A percentile compares a stretch with the other conserved stretches of the same genome.
Conservation (phyloP, 2,113 vertebrate genomes). For the Corythaeola cristata region DNA sequence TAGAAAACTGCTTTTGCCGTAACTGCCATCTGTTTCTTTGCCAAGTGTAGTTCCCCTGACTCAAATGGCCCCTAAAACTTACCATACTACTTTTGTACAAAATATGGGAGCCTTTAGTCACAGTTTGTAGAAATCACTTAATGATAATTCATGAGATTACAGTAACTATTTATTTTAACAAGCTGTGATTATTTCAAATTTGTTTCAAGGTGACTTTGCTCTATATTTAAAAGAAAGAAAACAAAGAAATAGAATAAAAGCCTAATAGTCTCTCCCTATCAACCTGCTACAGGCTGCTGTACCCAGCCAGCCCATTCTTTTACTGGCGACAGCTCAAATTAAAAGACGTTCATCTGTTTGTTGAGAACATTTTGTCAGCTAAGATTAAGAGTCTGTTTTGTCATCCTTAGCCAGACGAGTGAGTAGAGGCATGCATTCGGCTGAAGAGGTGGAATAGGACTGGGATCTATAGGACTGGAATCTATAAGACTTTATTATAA, state of each 20-base stretch:
- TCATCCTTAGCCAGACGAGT: slow-evolving; percentile 22
- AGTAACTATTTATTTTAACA: slow-evolving; percentile 1
- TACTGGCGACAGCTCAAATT: not conserved
- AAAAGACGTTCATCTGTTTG: slow-evolving; percentile 60
- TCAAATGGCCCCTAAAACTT: not conserved
- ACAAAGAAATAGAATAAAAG: slow-evolving; percentile 14
- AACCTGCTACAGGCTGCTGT: slow-evolving; percentile 23
- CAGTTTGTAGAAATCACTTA: not conserved
- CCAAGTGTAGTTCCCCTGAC: not conserved
- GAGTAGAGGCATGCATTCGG: not conserved
- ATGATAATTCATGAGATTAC: slow-evolving; percentile 4
- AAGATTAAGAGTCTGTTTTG: slow-evolving; percentile 52
- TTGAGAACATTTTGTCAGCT: slow-evolving; percentile 55
- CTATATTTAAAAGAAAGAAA: slow-evolving; percentile 11
- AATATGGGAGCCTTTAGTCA: not conserved
- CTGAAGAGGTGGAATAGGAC: slow-evolving; percentile 15
- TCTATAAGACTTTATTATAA: slow-evolving; percentile 53
- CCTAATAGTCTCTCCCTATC: slow-evolving; percentile 7
- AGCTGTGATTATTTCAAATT: slow-evolving; percentile 11
- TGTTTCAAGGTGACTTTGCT: slow-evolving; percentile 52
- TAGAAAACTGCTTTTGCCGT: not conserved
- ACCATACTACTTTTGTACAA: not conserved
- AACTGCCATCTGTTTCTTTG: not conserved
- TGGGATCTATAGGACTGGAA: slow-evolving; percentile 20
- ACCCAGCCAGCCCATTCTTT: slow-evolving; percentile 17